Evolutionary conservation across 1,140 invertebrate genomes (phyloP).

Genomic region (Brachionus sp.): DNA sequence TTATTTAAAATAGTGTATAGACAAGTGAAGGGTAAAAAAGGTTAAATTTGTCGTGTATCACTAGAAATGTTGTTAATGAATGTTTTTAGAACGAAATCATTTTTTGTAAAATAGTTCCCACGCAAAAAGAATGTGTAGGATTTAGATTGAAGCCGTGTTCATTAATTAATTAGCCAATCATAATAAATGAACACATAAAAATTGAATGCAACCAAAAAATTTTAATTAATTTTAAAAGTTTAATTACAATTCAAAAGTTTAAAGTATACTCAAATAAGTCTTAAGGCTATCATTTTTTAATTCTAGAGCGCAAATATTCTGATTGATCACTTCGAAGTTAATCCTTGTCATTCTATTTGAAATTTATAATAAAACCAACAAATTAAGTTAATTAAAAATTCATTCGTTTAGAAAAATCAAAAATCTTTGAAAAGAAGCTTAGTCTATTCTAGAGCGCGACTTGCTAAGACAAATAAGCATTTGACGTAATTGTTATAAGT

Average conservation of each 20-base stretch:
- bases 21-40: not conserved
- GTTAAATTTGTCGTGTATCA: not conserved
- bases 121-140: not conserved
- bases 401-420: conserved; percentile 1
- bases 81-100: not conserved
- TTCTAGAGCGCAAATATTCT: conserved; percentile 10
- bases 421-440: conserved; percentile 1
- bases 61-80: not conserved
- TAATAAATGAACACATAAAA: conserved; percentile 11
- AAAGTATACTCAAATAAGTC: not conserved
- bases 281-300: conserved; percentile 22
- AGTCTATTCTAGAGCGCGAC: conserved; percentile 3
- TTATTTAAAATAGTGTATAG: not conserved
- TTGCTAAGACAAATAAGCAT: not conserved
- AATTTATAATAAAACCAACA: not conserved
- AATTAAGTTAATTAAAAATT: conserved; percentile 37
- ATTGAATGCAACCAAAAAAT: not conserved
- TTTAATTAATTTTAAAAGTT: conserved; percentile 31
- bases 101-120: not conserved
- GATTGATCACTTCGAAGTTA: conserved; percentile 38
- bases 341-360: conserved; percentile 14
- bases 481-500: conserved; percentile 20
- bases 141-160: not conserved
- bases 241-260: not conserved
- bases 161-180: conserved; percentile 1